Percentiles rank a stretch among this genome's conserved stretches.
phyloP scores from a whole-genome alignment of 2,888 invertebrate genomes.

The Orthonychiurus folsomi region DNA sequence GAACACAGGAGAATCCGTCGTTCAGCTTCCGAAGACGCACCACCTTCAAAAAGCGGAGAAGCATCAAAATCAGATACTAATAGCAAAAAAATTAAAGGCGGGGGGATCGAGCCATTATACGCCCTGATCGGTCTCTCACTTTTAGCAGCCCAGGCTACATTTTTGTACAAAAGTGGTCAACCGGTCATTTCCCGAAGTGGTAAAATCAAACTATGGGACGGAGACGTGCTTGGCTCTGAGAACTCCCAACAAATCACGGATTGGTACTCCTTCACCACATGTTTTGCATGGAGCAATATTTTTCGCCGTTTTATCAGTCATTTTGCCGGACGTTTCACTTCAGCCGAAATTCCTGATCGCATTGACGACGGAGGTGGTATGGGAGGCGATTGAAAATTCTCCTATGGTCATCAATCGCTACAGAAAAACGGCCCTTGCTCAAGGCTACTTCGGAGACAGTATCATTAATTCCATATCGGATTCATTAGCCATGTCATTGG shows the following conservation, averaged over 20 bases:
- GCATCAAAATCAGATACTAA: no score
- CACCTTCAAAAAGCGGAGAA: no score
- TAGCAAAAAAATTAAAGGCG: no score
- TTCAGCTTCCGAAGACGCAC: no score
- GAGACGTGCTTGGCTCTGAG: background rate
- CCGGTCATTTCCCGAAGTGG: background rate
- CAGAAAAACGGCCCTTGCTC: constrained; percentile 10
- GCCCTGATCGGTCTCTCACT: no score
- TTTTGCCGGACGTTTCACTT: background rate
- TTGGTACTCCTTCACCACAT: constrained; percentile 4
- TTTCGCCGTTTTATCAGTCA: background rate
- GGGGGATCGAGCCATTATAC: no score
- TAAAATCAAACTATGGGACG: constrained; percentile 4
- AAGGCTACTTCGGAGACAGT: constrained; percentile 15
- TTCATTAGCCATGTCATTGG: constrained; percentile 11
- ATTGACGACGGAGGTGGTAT: background rate
- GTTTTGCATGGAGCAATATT: constrained; percentile 4
- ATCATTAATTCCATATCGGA: constrained; percentile 11
- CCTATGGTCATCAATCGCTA: constrained; percentile 11
- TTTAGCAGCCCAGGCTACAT: background rate
- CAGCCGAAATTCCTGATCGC: background rate
- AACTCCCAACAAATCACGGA: constrained; percentile 7
- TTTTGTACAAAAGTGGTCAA: background rate
- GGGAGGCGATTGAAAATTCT: constrained; percentile 15
- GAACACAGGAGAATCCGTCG: no score